Conservation (phyloP, 1,140 invertebrate genomes). For the Lepidurus couesii region DNA sequence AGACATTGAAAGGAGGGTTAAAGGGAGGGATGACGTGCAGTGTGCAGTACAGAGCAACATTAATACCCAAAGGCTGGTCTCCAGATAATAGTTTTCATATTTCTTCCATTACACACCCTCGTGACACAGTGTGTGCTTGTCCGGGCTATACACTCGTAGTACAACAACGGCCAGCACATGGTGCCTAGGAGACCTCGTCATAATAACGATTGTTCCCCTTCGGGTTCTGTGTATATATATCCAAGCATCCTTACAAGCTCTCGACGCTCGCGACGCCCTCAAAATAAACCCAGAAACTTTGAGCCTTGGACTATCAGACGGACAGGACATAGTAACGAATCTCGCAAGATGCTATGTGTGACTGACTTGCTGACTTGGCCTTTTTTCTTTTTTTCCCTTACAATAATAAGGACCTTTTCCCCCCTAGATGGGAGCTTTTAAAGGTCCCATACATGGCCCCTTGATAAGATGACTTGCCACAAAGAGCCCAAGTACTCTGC, state of each 20-base stretch:
- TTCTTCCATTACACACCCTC: background rate
- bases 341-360: background rate
- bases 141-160: background rate
- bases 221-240: background rate
- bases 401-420: background rate
- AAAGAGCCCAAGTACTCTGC: conserved; percentile 18
- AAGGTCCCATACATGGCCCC: background rate
- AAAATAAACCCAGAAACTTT: background rate
- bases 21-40: background rate
- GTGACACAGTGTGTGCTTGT: background rate
- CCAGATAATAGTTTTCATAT: conserved; percentile 19
- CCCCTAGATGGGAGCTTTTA: background rate
- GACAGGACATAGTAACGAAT: background rate
- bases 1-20: too few relatives aligned
- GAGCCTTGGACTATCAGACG: background rate
- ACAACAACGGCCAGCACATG: conserved; percentile 18
- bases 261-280: too few relatives aligned
- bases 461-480: conserved; percentile 19
- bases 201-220: background rate
- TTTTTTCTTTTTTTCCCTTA: background rate
- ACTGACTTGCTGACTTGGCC: background rate
- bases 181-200: conserved; percentile 12
- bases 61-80: background rate
- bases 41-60: too few relatives aligned
- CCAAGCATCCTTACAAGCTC: too few relatives aligned